Evolutionary conservation across 2,888 invertebrate genomes (phyloP).

Genomic region (Drosophila cognata): DNA sequence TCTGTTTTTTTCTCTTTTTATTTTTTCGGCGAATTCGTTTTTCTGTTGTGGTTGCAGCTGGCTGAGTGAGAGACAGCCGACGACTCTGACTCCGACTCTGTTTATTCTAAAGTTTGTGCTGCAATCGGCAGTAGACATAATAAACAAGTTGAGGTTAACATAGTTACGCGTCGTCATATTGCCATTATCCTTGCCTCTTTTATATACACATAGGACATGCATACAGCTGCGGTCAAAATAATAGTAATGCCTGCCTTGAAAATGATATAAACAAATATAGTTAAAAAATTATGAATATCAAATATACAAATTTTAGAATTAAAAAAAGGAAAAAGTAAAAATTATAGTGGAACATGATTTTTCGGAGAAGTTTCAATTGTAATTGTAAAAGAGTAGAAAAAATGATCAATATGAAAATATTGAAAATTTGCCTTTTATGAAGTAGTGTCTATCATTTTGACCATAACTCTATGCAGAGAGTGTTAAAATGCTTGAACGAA

Average conservation of each 20-base stretch:
- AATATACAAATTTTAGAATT: not conserved
- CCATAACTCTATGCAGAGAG: not conserved
- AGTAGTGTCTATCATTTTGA: not conserved
- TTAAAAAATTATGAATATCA: not conserved
- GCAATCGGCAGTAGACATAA: constrained; percentile 31
- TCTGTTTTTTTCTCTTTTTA: constrained; percentile 2
- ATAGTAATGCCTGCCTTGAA: not conserved
- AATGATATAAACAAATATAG: not conserved
- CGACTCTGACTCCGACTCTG: constrained; percentile 30
- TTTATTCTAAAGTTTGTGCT: constrained; percentile 34
- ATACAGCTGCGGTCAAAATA: not conserved
- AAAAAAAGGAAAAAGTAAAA: not conserved
- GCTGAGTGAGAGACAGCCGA: constrained; percentile 37
- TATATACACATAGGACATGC: not conserved
- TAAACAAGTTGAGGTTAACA: constrained; percentile 50
- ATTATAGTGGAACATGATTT: not conserved
- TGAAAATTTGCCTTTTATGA: not conserved
- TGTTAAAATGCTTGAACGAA: not conserved
- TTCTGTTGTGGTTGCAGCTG: constrained; percentile 60
- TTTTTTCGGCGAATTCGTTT: constrained; percentile 58
- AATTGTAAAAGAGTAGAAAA: not conserved
- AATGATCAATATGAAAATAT: not conserved
- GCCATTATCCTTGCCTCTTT: constrained; percentile 23
- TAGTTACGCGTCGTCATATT: constrained; percentile 13
- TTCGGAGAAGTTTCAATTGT: not conserved